Base-by-base conservation (phyloP, 2,797 vertebrate genomes). In the Gallirallus australis region DNA sequence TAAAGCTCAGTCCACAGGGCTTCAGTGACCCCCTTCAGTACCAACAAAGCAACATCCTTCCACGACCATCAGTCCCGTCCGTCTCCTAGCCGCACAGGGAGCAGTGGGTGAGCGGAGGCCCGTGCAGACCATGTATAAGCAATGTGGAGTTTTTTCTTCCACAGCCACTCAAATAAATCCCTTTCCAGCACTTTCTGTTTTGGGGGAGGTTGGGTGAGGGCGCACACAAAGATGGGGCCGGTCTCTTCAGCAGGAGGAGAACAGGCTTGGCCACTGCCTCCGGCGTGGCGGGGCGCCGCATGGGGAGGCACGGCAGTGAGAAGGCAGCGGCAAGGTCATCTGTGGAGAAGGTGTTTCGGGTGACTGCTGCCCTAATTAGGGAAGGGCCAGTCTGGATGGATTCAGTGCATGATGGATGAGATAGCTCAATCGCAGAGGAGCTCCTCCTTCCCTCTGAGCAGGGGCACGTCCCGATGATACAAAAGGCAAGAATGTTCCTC, bases 401-500 rank as follows among this genome's bases (percentile, higher is more conserved):
- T 93, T 75, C 0, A 2, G 2, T 3, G 1, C 56, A 61, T 1
- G 11, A 86, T 61, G 78, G 75, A 71, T 94, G 86, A 85, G 87
- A 88, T 57, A 81, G 50, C 30, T 87, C 30, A 60, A 90, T 93
- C 3, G 0, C 45, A 15, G 77, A 88, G 60, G 50, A 93, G 76
- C 86, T 89, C 93, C 91, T 94, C 93, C 91, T 93, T 72, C 63
- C 93, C 84, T 70, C 76, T 91, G 68, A 94, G 95, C 94, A 95
- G 83, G 89, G 96, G 92, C 96, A 95, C 14, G 93, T 60, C 86
- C 72, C 5, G 52, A 91, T 98, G 97, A 98, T 84, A 70, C 96
- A 96, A 63, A 68, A 59, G 66, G 78, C 88, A 97, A 96, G 96
- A 97, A 97, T 96, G 94, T 73, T 97, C 66, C 76, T 85, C 82